Evolutionary conservation across 2,888 invertebrate species (phyloP).

Genomic region (Drosophila seclusa): DNA sequence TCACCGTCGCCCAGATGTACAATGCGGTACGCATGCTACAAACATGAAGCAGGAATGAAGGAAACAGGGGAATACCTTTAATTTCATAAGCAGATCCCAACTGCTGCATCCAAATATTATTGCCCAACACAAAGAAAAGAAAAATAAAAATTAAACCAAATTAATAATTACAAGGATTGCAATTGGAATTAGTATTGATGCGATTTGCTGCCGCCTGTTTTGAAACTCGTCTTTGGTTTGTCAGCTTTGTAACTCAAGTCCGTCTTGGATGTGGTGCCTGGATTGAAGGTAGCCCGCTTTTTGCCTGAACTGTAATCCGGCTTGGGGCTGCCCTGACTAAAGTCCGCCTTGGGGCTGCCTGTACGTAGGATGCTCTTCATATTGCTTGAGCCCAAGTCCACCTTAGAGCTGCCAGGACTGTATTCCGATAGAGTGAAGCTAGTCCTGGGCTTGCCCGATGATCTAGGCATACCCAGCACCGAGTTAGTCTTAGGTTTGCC

Average conservation of each 20-base stretch:
- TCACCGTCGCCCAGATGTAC: constrained; percentile 85
- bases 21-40: constrained; percentile 85
- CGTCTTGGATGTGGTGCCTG: background rate
- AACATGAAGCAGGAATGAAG: constrained; percentile 38
- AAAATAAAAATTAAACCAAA: constrained; percentile 3
- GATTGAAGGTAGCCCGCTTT: background rate
- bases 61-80: constrained; percentile 13
- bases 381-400: background rate
- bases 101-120: constrained; percentile 24
- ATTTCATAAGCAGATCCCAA: constrained; percentile 25
- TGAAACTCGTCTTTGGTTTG: background rate
- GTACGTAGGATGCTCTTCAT: background rate
- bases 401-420: background rate
- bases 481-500: constrained; percentile 19
- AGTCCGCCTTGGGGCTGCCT: background rate
- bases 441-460: background rate
- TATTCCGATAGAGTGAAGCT: background rate
- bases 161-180: constrained; percentile 14
- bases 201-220: constrained; percentile 4
- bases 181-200: background rate
- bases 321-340: background rate
- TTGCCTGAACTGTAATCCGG: background rate
- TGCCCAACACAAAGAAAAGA: background rate
- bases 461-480: constrained; percentile 1
- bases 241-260: background rate